Base-by-base conservation (phyloP, 2,797 vertebrate genomes). In the Harpagifer antarcticus region DNA sequence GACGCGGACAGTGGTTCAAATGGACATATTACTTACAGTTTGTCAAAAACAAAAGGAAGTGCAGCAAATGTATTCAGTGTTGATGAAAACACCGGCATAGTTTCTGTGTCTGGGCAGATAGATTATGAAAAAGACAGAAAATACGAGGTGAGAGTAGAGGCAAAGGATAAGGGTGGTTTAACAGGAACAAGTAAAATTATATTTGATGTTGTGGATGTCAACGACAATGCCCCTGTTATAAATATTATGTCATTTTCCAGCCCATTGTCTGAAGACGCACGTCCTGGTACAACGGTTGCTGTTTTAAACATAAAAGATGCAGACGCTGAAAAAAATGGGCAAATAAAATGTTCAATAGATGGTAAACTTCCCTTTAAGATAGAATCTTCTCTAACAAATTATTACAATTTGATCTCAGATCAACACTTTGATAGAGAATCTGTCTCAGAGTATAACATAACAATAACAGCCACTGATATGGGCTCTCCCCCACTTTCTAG, bases 191-290 rank as follows among this genome's bases (percentile, higher is more conserved):
- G 86, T 27, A 91, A 87, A 80, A 84, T 92, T 0, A 57, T 88
- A 4, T 77, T 92, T 23, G 88, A 92, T n/a, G 61, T 92, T 2
- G 53, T 0, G 5, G 90, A 92, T 40, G 75, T 84, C 0, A 92
- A 92, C 70, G 90, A 90, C 23, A 92, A 91, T 19, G 15, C 64
- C 0, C 91, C 91, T 3, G 2, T 65, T 0, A 81, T 90, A 11
- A 88, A 31, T 10, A 65, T 91, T 0, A 91, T 85, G 90, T 91
- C 90, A 13, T 90, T 92, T 60, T 79, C 76, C 0, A 91, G 79
- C 49, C 75, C 78, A 0, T 20, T 92, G 14, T 85, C 86, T 19
- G 91, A 92, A 12, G 85, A 91, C 5, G 71, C 90, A 0, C 74
- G 78, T 59, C 55, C 65, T 13, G 90, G 87, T 5, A 92, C 89